phyloP scores from a whole-genome alignment of 2,113 vertebrate genomes.

The Heterotis niloticus region DNA sequence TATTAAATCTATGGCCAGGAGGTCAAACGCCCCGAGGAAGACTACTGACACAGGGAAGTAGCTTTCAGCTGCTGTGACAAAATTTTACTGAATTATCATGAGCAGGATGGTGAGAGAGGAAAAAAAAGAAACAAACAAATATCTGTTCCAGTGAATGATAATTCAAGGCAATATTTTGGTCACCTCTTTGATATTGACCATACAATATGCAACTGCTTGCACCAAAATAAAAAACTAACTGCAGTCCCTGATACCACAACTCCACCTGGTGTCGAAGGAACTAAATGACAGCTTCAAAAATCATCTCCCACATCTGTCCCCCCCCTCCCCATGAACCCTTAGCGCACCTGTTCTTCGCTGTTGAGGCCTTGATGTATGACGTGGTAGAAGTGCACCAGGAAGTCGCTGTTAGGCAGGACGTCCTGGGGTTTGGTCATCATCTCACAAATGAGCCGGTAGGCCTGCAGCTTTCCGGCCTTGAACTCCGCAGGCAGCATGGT shows the following conservation, averaged over 20 bases:
- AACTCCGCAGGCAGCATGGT: slow-evolving; percentile 82
- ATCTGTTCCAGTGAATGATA: background rate
- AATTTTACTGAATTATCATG: background rate
- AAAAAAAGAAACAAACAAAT: background rate
- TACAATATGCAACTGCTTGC: background rate
- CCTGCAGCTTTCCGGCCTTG: slow-evolving; percentile 90
- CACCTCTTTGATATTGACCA: background rate
- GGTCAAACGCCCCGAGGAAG: background rate
- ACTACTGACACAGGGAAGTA: background rate
- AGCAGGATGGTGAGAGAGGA: background rate
- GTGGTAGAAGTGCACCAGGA: slow-evolving; percentile 90
- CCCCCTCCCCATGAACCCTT: background rate
- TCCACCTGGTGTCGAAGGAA: background rate
- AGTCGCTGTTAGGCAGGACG: slow-evolving; percentile 88
- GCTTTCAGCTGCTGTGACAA: too few relatives aligned
- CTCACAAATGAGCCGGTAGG: slow-evolving; percentile 89
- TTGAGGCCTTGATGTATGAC: slow-evolving; percentile 89
- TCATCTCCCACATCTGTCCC: background rate
- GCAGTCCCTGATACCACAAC: slow-evolving; percentile 9
- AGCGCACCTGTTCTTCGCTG: slow-evolving; percentile 84
- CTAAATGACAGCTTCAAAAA: background rate
- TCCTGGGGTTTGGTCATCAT: slow-evolving; percentile 98
- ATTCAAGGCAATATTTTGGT: background rate
- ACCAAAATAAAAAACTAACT: background rate
- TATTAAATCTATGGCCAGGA: background rate